phyloP scores from a whole-genome alignment of 1,140 invertebrate genomes.

The Paraescarpia echinospica region DNA sequence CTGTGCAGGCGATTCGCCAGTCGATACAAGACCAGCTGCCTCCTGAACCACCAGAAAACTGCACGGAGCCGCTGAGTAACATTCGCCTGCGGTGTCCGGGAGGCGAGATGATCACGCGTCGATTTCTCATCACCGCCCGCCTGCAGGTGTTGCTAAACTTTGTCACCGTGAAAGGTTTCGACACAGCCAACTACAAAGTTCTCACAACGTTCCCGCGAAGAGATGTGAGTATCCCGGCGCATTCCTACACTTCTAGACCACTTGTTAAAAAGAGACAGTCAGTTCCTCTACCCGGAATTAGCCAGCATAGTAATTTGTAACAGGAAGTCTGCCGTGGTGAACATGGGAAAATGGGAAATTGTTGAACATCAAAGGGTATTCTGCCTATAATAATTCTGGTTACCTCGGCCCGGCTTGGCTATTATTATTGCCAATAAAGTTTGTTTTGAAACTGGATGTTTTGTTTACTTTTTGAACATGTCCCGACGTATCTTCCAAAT shows the following conservation, averaged over 20 bases:
- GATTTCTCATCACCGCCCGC: constrained; percentile 70
- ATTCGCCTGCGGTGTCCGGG: constrained; percentile 78
- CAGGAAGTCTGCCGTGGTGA: too few species aligned
- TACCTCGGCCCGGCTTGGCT: too few species aligned
- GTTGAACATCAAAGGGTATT: too few species aligned
- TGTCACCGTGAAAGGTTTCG: constrained; percentile 82
- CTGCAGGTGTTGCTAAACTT: constrained; percentile 79
- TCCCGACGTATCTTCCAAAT: too few species aligned
- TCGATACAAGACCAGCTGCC: constrained; percentile 63
- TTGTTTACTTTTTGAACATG: too few species aligned
- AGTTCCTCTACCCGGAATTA: too few species aligned
- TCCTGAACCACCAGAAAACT: constrained; percentile 64
- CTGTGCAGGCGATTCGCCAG: constrained; percentile 51
- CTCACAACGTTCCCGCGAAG: constrained; percentile 87
- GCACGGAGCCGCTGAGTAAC: constrained; percentile 67
- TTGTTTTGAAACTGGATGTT: too few species aligned
- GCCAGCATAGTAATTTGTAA: too few species aligned
- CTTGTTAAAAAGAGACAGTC: background rate
- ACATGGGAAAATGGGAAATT: too few species aligned
- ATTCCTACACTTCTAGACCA: background rate
- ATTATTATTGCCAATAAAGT: too few species aligned
- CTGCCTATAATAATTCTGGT: too few species aligned
- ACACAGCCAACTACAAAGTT: constrained; percentile 84
- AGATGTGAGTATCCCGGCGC: constrained; percentile 63
- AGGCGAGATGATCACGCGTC: constrained; percentile 72